Evolutionary conservation across 1,140 invertebrate genomes (phyloP), one percentile per base, ranked within the genome.

Genomic region (Maniola jurtina): DNA sequence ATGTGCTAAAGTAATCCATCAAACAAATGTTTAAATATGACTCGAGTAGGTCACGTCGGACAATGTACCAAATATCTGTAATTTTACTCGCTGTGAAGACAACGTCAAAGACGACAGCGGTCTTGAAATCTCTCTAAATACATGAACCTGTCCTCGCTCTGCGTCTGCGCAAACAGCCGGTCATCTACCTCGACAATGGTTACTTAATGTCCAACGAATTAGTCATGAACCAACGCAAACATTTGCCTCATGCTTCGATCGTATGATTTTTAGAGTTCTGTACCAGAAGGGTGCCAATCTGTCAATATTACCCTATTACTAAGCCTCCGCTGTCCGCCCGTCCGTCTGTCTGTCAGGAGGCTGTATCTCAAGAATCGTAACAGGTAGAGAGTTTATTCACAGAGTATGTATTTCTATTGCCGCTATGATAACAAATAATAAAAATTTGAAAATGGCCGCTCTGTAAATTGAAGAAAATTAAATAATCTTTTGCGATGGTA

Each of bases 141-240:
- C 70, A 64, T 78, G 68, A 79, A 77, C 79, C 75, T 86, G 81
- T 75, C 75, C 74, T 79, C 76, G 72, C 69, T 59, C 62, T 81
- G 70, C 74, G 70, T 59, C 62, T 81, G 70, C 74, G 70, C 85
- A 87, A 84, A 86, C 79, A 70, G 62, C 38, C 80, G 87, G 87
- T 89, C 86, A 75, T 81, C 79, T 75, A 90, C 87, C 86, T 74
- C 81, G 66, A 42, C 71, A 59, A 68, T 84, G 70, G 81, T 87
- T 88, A 88, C 87, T 87, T 86, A 84, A 87, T 86, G 80, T 80
- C 70, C 75, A 72, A 80, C 69, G 65, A 76, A 84, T 87, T 89
- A 84, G 79, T 88, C 85, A 84, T 79, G 70, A 75, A 66, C 68
- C 70, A 78, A 79, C 70, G 66, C 76, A 77, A 86, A 86, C 73